Evolutionary conservation across 2,113 vertebrate species (phyloP), one percentile per base, ranked within the genome.

Genomic region (Columbina picui): DNA sequence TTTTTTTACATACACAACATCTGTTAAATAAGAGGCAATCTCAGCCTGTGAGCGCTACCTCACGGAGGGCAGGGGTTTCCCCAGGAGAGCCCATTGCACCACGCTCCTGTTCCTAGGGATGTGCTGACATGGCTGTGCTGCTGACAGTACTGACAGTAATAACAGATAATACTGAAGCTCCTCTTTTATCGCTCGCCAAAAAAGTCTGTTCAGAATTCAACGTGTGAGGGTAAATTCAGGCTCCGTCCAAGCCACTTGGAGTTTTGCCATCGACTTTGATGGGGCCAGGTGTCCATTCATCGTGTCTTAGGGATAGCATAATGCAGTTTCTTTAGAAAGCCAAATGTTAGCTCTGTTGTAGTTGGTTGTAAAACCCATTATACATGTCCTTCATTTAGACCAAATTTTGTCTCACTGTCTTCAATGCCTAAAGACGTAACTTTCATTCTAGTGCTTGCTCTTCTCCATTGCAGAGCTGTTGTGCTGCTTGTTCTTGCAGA

Each of bases 171-270:
- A 45, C 22, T 26, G 27, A 53, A 49, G 38, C 49, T 63, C 65
- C 56, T 88, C 75, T 92, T 93, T 90, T 56, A 88, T 90, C 61
- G 14, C 38, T 64, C 64, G 89, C 83, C 91, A 94, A 41, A 76
- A 79, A 47, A 4, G 14, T 56, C 83, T 73, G 39, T 76, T 90
- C 91, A 56, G 83, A 38, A 60, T 83, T 82, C 93, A 81, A 4
- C 0, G 0, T 91, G 80, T 76, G 64, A 89, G 76, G 52, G 80
- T 78, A 84, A 91, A 64, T 78, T 84, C 65, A 67, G 50, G 29
- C 65, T 84, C 73, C n/a, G 11, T 73, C 59, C 73, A 53, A 96
- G 80, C 55, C 80, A 70, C 41, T 1, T 95, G 91, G 84, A 84
- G 14, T 81, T 84, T 53, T 91, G 89, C 90, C 87, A 81, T 87